Evolutionary conservation across 2,113 vertebrate species (phyloP).

Genomic region (Brachyistius frenatus): DNA sequence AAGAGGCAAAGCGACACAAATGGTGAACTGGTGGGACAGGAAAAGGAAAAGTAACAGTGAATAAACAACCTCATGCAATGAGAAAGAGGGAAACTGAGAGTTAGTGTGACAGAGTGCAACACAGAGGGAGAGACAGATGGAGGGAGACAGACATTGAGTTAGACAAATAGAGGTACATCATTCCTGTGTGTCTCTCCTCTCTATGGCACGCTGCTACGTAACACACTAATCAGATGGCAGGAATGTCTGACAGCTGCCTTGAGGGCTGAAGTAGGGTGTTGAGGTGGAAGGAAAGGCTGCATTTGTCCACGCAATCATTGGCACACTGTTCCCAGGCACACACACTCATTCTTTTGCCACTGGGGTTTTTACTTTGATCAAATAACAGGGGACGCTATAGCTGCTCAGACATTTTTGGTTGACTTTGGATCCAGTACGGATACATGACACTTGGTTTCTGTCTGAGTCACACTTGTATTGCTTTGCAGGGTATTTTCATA

Average conservation of each 20-base stretch:
- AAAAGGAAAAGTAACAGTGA: slow-evolving; percentile 24
- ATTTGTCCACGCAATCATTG: slow-evolving; percentile 66
- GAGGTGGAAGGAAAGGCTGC: slow-evolving; percentile 70
- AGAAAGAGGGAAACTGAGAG: slow-evolving; percentile 18
- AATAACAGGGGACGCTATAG: slow-evolving; percentile 23
- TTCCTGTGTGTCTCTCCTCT: slow-evolving; percentile 38
- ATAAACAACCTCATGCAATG: slow-evolving; percentile 13
- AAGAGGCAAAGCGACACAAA: slow-evolving; percentile 21
- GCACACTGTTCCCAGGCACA: slow-evolving; percentile 37
- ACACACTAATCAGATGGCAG: slow-evolving; percentile 69
- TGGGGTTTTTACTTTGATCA: slow-evolving; percentile 47
- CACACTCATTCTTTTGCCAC: slow-evolving; percentile 32
- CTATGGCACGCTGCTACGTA: slow-evolving; percentile 25
- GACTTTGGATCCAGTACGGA: slow-evolving; percentile 31
- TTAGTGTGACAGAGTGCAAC: slow-evolving; percentile 29
- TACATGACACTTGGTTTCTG: slow-evolving; percentile 3
- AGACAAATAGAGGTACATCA: slow-evolving; percentile 55
- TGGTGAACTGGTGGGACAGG: slow-evolving; percentile 14
- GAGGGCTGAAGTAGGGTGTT: slow-evolving; percentile 76
- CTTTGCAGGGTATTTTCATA: not conserved
- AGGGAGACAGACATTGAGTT: slow-evolving; percentile 57
- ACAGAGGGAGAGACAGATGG: slow-evolving; percentile 48
- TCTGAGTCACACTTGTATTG: not conserved
- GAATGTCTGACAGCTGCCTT: slow-evolving; percentile 71
- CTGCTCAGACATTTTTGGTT: slow-evolving; percentile 40